Evolutionary conservation across 2,888 invertebrate genomes (phyloP).

Genomic region (Eulithis prunata): DNA sequence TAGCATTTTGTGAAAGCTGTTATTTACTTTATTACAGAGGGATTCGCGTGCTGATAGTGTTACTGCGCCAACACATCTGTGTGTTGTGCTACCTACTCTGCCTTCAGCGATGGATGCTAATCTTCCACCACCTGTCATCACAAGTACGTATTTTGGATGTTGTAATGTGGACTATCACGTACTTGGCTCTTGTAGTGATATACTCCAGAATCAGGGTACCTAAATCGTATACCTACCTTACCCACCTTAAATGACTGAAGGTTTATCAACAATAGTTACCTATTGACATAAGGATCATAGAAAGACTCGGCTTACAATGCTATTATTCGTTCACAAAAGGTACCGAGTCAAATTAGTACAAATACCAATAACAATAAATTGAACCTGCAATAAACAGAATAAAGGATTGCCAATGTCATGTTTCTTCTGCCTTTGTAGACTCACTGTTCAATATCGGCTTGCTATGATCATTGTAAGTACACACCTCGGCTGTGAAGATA

Average conservation of each 20-base stretch:
- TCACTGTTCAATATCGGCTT: too few species aligned
- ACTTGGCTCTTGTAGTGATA: slow-evolving; percentile 10
- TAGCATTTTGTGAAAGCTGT: slow-evolving; percentile 60
- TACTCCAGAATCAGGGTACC: not conserved
- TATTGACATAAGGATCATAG: slow-evolving; percentile 7
- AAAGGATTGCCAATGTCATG: too few species aligned
- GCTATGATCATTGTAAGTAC: too few species aligned
- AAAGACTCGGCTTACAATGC: slow-evolving; percentile 1
- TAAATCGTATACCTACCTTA: slow-evolving; percentile 34
- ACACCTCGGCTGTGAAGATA: too few species aligned
- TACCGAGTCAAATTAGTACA: not conserved
- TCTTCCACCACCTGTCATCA: slow-evolving; percentile 70
- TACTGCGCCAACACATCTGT: slow-evolving; percentile 66
- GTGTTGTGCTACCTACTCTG: slow-evolving; percentile 72
- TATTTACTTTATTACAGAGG: slow-evolving; percentile 64
- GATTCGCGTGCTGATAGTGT: slow-evolving; percentile 66
- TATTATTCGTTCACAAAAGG: slow-evolving; percentile 10
- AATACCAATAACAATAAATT: not conserved
- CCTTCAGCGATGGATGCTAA: slow-evolving; percentile 63
- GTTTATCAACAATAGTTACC: slow-evolving; percentile 16
- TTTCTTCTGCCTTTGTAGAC: too few species aligned
- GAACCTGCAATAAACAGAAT: not conserved
- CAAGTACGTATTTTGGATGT: slow-evolving; percentile 59
- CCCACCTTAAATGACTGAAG: slow-evolving; percentile 27
- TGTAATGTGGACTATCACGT: slow-evolving; percentile 7